Base-by-base conservation (phyloP, 2,888 invertebrate genomes). In the Timema cristinae region DNA sequence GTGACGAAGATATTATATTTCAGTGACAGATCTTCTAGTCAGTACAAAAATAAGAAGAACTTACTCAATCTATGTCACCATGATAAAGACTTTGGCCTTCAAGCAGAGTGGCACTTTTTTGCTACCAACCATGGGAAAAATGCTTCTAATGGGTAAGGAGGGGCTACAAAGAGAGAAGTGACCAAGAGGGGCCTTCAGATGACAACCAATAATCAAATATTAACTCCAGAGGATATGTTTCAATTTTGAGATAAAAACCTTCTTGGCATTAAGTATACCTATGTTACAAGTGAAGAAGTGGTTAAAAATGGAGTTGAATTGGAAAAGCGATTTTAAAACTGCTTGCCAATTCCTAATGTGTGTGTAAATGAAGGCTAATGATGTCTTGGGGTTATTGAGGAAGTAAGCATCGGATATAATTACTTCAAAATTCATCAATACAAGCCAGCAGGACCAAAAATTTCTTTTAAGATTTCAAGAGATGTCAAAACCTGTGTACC, bases 111-210 rank as follows among this genome's bases (percentile, higher is more conserved):
- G 1, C 15, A 11, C 32, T n/a, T 59, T 59, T 59, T 59, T 7
- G 10, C 13, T 13, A 32, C 59, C 15, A 13, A n/a, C 59, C 5
- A n/a, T n/a, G 59, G 15, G 32, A 59, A 59, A 59, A 59, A n/a
- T n/a, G 0, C 59, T 59, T 59, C n/a, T 59, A n/a, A 56, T 16
- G 13, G 56, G 59, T 8, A 13, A 59, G 59, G 59, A 16, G 59
- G 59, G 32, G n/a, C 59, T 16, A 59, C 59, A 11, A 59, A 59
- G 1, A 5, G 59, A 32, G 6, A 59, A 59, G 59, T 59, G 59
- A 59, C 59, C 59, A 59, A n/a, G 59, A 59, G 59, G 8, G n/a
- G 59, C 59, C 59, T 59, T 16, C 59, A 59, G 59, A 16, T n/a
- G n/a, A 59, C 59, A n/a, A 59, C 15, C n/a, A n/a, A 59, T n/a